phyloP scores from a whole-genome alignment of 2,113 vertebrate species.

The Reinhardtius hippoglossoides region DNA sequence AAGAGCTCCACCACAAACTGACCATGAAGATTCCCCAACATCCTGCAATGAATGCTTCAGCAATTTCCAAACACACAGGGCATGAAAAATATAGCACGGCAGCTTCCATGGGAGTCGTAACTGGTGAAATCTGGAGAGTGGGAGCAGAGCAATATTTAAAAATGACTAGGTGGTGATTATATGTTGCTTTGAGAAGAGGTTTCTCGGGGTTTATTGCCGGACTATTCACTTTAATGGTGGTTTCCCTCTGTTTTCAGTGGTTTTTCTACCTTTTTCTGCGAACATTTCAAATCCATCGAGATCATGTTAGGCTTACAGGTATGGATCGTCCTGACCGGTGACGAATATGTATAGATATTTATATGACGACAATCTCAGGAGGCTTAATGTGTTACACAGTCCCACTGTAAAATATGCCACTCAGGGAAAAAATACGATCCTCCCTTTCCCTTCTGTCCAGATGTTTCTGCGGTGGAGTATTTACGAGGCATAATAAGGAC shows the following conservation, averaged over 20 bases:
- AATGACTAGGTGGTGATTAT: conserved; percentile 21
- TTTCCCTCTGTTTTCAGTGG: background rate
- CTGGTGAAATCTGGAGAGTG: background rate
- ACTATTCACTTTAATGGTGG: conserved; percentile 16
- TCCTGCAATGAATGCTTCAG: conserved; percentile 6
- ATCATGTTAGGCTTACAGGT: conserved; percentile 18
- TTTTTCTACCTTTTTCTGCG: background rate
- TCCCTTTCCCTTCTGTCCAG: conserved; percentile 53
- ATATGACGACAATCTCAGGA: background rate
- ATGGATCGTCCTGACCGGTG: background rate
- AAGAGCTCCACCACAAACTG: background rate
- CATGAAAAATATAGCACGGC: conserved; percentile 1
- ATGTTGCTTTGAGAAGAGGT: conserved; percentile 4
- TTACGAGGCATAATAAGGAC: conserved; percentile 54
- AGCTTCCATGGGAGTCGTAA: conserved; percentile 16
- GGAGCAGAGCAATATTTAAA: conserved; percentile 20
- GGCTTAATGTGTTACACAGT: conserved; percentile 60
- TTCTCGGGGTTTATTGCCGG: conserved; percentile 7
- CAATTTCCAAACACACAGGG: background rate
- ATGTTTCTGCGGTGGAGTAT: conserved; percentile 62
- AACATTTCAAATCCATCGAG: conserved; percentile 25
- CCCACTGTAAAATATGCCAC: conserved; percentile 56
- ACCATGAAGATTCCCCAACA: conserved; percentile 2
- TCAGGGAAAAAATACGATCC: conserved; percentile 54
- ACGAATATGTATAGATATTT: conserved; percentile 12